phyloP scores from a whole-genome alignment of 2,113 vertebrate species.

The Phalacrocorax brasilianus region DNA sequence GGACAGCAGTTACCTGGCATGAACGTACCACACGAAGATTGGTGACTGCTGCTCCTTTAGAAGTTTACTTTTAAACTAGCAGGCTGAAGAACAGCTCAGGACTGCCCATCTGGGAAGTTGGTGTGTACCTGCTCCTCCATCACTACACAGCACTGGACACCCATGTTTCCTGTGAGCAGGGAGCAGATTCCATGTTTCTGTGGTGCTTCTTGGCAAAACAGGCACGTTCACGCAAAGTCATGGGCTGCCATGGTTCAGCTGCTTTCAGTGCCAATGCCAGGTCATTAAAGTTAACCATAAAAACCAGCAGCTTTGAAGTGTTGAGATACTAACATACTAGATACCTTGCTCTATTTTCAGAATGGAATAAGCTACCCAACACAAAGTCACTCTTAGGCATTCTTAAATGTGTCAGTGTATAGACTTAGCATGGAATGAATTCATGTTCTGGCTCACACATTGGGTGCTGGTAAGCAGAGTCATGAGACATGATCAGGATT shows the following conservation, averaged over 20 bases:
- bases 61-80: neutral
- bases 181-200: neutral
- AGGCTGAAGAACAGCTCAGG: neutral
- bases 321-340: neutral
- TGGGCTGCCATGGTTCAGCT: neutral
- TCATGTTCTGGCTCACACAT: neutral
- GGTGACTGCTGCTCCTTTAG: neutral
- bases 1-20: neutral
- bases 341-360: neutral
- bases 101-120: neutral
- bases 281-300: neutral
- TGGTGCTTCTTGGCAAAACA: neutral
- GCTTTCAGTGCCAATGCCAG: neutral
- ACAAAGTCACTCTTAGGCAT: neutral
- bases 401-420: neutral
- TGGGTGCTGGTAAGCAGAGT: neutral
- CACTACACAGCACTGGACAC: neutral
- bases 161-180: accelerated
- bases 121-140: neutral
- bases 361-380: neutral
- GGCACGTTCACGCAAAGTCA: neutral
- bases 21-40: neutral
- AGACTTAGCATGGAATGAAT: neutral
- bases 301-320: neutral
- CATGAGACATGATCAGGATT: neutral